Conservation (phyloP, 2,113 vertebrate species). For the Turnix velox region DNA sequence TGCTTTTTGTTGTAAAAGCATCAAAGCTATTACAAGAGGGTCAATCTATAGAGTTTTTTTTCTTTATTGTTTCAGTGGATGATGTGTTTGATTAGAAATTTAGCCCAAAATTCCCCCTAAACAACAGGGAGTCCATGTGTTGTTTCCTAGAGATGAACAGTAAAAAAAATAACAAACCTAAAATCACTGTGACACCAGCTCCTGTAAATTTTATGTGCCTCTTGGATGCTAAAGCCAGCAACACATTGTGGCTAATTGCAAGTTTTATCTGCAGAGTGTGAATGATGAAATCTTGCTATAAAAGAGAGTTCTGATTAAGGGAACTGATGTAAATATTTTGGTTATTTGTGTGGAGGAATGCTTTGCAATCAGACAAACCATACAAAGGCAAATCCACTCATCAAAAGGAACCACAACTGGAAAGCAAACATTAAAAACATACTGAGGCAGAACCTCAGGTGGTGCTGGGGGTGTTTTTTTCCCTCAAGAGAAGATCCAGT, state of each 20-base stretch:
- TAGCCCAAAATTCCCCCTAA: not conserved
- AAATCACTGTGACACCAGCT: not conserved
- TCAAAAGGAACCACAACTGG: conserved; percentile 29
- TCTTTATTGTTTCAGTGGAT: not conserved
- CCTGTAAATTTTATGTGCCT: not conserved
- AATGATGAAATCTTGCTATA: conserved; percentile 30
- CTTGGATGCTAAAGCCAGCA: not conserved
- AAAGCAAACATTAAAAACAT: not conserved
- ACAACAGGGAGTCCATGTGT: not conserved
- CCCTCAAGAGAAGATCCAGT: not conserved
- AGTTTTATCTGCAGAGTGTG: not conserved
- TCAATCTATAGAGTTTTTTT: not conserved
- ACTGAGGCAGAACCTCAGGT: not conserved
- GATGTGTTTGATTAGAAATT: not conserved
- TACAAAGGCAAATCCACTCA: conserved; percentile 52
- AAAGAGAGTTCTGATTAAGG: conserved; percentile 16
- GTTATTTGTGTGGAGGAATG: conserved; percentile 22
- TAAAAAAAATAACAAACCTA: not conserved
- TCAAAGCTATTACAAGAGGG: not conserved
- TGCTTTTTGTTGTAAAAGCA: not conserved
- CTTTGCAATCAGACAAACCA: conserved; percentile 19
- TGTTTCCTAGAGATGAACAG: not conserved
- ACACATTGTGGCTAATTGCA: conserved; percentile 11
- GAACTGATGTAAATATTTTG: conserved; percentile 55
- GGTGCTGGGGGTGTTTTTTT: not conserved